Evolutionary conservation across 2,888 invertebrate species (phyloP), one percentile per base, ranked within the genome.

Genomic region (Epinotia ramella): DNA sequence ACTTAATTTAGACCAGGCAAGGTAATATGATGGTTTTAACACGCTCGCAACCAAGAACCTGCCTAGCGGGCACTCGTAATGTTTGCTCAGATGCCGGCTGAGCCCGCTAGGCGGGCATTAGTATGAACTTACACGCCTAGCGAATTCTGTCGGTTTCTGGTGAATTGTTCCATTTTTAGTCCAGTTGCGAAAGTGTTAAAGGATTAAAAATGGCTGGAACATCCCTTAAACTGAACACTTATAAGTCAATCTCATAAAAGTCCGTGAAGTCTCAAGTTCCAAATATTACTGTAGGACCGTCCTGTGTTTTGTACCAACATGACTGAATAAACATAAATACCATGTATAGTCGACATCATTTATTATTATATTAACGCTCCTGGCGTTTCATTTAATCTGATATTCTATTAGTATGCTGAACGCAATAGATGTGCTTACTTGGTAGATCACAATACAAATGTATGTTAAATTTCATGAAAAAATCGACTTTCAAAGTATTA

Each of bases 341-440:
- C 16, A 49, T 49, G 49, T 49, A 53, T 53, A 53, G n/a, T n/a
- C 16, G n/a, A 13, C 5, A 53, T n/a, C 13, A n/a, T 53, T 46
- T 44, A 63, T 40, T 63, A 18, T 9, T 12, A 40, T 18, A 63
- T n/a, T 28, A 66, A 68, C 59, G 56, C 56, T 44, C 59, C 44
- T 24, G 68, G 68, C 44, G 57, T 9, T 16, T 9, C 11, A 57
- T 20, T 40, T 49, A 46, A 28, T 59, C 16, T 49, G 13, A 49
- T 62, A 18, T 18, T n/a, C 12, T 20, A 57, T 33, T n/a, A 56
- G 13, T 7, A 40, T 65, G 33, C 53, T n/a, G 53, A 18, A 11
- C n/a, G 53, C 49, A 24, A 44, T 28, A 28, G 28, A 66, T 53
- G n/a, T 53, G 33, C n/a, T 33, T 53, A n/a, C 7, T 40, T 40